A percentile compares a stretch with the other conserved stretches of the same genome.
phyloP scores from a whole-genome alignment of 2,113 vertebrate genomes.

The Gorilla gorilla region DNA sequence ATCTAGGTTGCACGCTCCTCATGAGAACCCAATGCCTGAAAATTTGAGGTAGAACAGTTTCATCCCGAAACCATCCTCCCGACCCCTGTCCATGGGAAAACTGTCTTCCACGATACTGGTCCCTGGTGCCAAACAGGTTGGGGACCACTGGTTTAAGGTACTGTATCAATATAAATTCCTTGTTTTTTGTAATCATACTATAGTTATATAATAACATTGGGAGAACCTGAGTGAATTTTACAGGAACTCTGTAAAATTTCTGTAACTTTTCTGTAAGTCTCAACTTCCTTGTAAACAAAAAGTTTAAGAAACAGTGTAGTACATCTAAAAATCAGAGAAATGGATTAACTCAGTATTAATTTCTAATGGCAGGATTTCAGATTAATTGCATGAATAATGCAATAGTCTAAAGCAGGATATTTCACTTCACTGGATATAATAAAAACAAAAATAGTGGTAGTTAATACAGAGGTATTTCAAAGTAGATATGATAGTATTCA shows the following conservation, averaged over 20 bases:
- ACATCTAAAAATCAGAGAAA: slow-evolving; percentile 16
- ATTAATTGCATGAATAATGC: neutral
- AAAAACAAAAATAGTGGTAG: neutral
- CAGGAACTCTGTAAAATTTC: neutral
- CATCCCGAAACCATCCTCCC: too few relatives aligned
- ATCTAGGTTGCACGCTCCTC: too few relatives aligned
- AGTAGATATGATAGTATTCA: neutral
- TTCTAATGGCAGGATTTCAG: neutral
- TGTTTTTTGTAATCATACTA: neutral
- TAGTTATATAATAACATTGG: neutral
- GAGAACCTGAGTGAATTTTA: neutral
- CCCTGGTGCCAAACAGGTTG: too few relatives aligned
- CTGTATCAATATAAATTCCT: neutral
- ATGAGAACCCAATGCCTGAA: too few relatives aligned
- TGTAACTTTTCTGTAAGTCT: neutral
- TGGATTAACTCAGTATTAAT: neutral
- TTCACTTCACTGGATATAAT: neutral
- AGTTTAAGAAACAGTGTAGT: neutral
- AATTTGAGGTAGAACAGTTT: too few relatives aligned
- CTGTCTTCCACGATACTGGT: too few relatives aligned
- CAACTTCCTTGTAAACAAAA: slow-evolving; percentile 30
- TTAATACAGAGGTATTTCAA: neutral
- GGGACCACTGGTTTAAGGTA: neutral
- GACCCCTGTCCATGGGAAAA: too few relatives aligned
- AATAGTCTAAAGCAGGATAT: neutral